These are phyloP conservation scores for Brenthis daphne DNA, from an alignment of 2,888 invertebrate genomes.

Conservation along the genomic window DNA sequence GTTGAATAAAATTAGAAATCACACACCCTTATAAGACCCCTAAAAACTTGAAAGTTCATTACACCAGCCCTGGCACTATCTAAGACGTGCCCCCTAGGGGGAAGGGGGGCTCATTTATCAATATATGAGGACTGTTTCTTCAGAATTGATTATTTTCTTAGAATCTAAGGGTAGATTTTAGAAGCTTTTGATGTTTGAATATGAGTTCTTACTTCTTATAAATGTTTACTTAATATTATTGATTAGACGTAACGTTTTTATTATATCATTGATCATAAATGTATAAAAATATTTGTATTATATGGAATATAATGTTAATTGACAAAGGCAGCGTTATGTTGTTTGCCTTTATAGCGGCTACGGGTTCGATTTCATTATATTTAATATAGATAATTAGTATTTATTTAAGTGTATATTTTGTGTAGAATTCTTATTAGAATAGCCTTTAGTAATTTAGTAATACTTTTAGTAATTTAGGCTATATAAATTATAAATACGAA, in stretches of 20 bases:
- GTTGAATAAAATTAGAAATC: conserved; percentile 32
- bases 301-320: neutral
- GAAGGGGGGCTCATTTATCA: conserved; percentile 82
- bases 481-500: too few relatives aligned
- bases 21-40: conserved; percentile 38
- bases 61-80: conserved; percentile 79
- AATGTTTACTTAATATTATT: conserved; percentile 3
- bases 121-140: conserved; percentile 81
- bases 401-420: too few relatives aligned
- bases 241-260: neutral
- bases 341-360: too few relatives aligned
- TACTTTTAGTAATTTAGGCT: too few relatives aligned
- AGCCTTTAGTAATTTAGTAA: too few relatives aligned
- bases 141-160: conserved; percentile 82
- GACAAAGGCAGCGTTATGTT: too few relatives aligned
- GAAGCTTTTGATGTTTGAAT: conserved; percentile 44
- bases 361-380: too few relatives aligned
- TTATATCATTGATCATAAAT: neutral
- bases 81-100: conserved; percentile 65
- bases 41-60: conserved; percentile 70
- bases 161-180: conserved; percentile 69
- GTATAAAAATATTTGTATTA: neutral
- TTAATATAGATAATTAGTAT: too few relatives aligned
- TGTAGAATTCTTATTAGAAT: too few relatives aligned
- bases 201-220: conserved; percentile 47